Base-by-base conservation (phyloP, 2,888 invertebrate genomes). In the Drosophila emarginata region DNA sequence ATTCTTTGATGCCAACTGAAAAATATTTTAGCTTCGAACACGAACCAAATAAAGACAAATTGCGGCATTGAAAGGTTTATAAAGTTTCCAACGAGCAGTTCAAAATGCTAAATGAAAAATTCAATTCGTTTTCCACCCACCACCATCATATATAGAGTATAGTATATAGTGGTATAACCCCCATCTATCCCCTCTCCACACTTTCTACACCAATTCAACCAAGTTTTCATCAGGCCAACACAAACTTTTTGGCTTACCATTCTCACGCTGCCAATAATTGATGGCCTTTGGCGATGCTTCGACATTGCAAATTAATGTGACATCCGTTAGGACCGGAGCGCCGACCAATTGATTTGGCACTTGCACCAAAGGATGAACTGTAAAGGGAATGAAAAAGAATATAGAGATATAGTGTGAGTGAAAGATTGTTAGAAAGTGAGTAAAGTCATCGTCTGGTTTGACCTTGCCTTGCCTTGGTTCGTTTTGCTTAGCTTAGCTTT, bases 221-320 rank as follows among this genome's bases (percentile, higher is more conserved):
- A 32, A 32, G 32, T 32, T 32, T 32, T 28, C 45, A 36, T 18
- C 15, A 14, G 32, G 21, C 11, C 18, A 45, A 45, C 45, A 45
- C 18, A 45, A 45, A 45, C 45, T 52, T 54, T 54, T 12, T 57
- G 61, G 70, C 94, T 94, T 92, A 97, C 97, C 97, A 89, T 95
- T 96, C 91, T 96, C 97, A 90, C 96, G 95, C 72, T 96, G 97
- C 97, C 97, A 97, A 92, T 97, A 97, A 94, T 97, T 97, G 93
- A 97, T 97, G 90, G 97, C 96, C 92, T 97, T 97, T 39, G 97
- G 97, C 65, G 97, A 97, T 65, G 97, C 97, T 92, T 97, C 97
- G 67, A 97, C 97, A 91, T 96, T 95, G 90, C 95, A 95, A 91
- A 96, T 96, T 85, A 97, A 94, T 70, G 95, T 96, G 90, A 97